Percentiles rank a stretch among this genome's conserved stretches.
Conservation (phyloP, 2,797 vertebrate genomes). For the Hippocampus kuda region DNA sequence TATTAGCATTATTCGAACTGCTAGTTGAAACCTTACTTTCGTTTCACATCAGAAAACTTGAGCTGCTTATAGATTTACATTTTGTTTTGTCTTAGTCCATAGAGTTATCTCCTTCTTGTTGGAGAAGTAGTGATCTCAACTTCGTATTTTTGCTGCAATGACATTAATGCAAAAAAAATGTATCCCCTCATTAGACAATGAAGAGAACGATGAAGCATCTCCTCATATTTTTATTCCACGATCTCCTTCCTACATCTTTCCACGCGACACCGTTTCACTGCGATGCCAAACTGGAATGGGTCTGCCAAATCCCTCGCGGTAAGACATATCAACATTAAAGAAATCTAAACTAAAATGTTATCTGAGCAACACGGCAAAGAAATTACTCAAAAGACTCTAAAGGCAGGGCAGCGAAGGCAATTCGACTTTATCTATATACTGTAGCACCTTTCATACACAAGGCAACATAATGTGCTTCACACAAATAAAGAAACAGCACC, state of each 20-base stretch:
- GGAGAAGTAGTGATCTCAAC: neutral
- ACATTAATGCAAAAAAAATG: slow-evolving; percentile 13
- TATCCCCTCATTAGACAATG: slow-evolving; percentile 46
- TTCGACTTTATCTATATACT: too few relatives aligned
- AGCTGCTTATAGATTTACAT: neutral
- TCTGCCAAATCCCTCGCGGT: slow-evolving; percentile 92
- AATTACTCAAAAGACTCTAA: too few relatives aligned
- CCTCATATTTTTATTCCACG: slow-evolving; percentile 30
- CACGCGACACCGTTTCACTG: slow-evolving; percentile 84
- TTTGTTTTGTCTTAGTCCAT: neutral
- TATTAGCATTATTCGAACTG: neutral
- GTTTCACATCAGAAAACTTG: neutral
- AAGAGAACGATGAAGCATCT: slow-evolving; percentile 42
- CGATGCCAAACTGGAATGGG: slow-evolving; percentile 84
- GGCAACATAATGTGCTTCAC: too few relatives aligned
- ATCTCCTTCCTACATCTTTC: slow-evolving; percentile 46
- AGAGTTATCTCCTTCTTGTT: neutral
- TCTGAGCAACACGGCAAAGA: neutral
- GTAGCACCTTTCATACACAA: too few relatives aligned
- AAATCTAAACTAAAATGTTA: neutral
- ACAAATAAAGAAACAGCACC: too few relatives aligned
- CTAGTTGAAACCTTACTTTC: neutral
- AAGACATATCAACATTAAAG: slow-evolving; percentile 24
- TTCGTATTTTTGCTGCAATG: neutral
- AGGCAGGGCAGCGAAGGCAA: too few relatives aligned